phyloP scores from a whole-genome alignment of 2,113 vertebrate genomes.

The Campylorhamphus procurvoides region DNA sequence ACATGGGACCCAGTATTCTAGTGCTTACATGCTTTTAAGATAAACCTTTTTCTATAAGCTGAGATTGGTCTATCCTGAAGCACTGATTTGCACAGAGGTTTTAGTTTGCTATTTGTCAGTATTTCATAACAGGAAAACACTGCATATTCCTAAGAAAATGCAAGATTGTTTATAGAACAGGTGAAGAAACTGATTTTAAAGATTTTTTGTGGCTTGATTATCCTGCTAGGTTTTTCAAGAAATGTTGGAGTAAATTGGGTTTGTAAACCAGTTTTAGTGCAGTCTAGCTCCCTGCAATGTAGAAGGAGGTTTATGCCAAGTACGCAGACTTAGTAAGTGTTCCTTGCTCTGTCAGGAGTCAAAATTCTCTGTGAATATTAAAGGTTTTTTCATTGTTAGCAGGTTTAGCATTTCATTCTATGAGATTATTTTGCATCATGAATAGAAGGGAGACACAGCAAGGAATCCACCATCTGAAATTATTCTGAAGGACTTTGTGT shows the following conservation, averaged over 20 bases:
- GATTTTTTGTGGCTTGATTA: neutral
- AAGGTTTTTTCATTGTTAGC: neutral
- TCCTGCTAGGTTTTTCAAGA: neutral
- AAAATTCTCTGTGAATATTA: neutral
- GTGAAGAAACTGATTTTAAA: neutral
- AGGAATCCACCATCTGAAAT: neutral
- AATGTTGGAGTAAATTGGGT: accelerated
- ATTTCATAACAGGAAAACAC: neutral
- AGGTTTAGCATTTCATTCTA: neutral
- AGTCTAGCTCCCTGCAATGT: neutral
- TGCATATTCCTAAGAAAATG: neutral
- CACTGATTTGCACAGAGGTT: neutral
- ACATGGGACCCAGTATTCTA: neutral
- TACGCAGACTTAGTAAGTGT: neutral
- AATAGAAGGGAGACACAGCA: neutral
- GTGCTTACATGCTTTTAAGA: neutral
- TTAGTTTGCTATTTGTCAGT: neutral
- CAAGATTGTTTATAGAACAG: neutral
- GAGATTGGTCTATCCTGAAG: neutral
- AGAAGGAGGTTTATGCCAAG: accelerated
- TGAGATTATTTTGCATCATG: neutral
- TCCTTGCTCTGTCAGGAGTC: neutral
- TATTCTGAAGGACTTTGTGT: neutral
- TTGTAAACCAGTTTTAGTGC: neutral
- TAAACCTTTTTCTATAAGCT: neutral